These are phyloP conservation scores for Xylocampa areola DNA, from an alignment of 2,888 invertebrate genomes.

Conservation along the genomic window DNA sequence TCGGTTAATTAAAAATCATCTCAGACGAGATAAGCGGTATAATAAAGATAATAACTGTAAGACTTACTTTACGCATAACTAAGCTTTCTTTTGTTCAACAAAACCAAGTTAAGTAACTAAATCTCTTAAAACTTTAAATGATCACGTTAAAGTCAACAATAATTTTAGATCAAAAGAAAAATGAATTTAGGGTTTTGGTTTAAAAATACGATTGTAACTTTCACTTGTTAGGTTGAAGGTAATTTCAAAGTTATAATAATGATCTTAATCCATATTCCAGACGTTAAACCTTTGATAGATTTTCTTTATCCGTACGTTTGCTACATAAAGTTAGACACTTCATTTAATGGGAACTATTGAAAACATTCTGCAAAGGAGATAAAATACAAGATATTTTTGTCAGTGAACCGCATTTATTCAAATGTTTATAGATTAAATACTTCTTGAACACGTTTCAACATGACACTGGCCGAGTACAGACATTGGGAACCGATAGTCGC, in stretches of 20 bases:
- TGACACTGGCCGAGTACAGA: too few relatives aligned
- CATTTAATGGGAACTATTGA: slow-evolving; percentile 1
- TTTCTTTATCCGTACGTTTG: background rate
- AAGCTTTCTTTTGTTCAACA: background rate
- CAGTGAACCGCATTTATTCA: too few relatives aligned
- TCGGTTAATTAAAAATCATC: background rate
- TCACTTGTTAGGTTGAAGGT: background rate
- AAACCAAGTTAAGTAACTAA: background rate
- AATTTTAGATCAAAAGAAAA: background rate
- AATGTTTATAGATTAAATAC: too few relatives aligned
- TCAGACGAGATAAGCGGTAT: background rate
- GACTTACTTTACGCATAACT: background rate
- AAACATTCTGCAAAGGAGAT: too few relatives aligned
- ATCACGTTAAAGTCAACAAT: background rate
- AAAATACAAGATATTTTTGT: too few relatives aligned
- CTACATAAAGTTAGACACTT: background rate
- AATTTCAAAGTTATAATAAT: slow-evolving; percentile 1
- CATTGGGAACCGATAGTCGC: too few relatives aligned
- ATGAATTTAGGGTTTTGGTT: background rate
- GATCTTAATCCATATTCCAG: background rate
- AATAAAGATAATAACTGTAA: background rate
- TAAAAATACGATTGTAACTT: background rate
- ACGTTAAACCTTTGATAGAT: too few relatives aligned
- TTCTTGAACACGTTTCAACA: too few relatives aligned
- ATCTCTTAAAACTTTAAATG: background rate